phyloP scores from a whole-genome alignment of 92 coral and sea anemone species.

The Umimayanthus kanabou region DNA sequence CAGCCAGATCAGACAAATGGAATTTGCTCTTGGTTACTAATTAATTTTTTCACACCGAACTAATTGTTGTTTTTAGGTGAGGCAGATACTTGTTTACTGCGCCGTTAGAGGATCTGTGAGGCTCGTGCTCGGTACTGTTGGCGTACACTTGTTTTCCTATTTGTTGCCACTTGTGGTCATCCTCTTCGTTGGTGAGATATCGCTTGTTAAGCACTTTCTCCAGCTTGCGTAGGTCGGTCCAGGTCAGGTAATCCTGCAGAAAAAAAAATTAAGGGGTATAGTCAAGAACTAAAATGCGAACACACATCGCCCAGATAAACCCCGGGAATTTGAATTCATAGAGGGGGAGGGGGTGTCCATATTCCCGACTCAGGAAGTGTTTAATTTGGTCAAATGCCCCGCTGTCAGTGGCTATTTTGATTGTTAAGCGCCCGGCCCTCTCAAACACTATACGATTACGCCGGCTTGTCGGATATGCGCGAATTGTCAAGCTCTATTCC shows the following conservation, averaged over 20 bases:
- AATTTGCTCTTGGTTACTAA: not conserved
- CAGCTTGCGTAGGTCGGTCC: constrained; percentile 35
- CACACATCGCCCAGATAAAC: too few species aligned
- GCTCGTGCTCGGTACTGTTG: constrained; percentile 15
- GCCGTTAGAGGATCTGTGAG: constrained; percentile 2
- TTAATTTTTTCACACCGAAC: constrained; percentile 19
- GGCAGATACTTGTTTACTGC: constrained; percentile 25
- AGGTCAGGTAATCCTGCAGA: constrained; percentile 26
- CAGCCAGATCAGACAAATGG: not conserved
- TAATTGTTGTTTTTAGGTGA: constrained; percentile 37
- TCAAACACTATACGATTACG: too few species aligned
- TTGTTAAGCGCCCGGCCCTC: too few species aligned
- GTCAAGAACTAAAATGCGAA: too few species aligned
- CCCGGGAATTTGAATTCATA: too few species aligned
- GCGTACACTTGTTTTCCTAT: constrained; percentile 25
- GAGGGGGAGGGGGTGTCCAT: too few species aligned
- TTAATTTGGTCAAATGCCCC: too few species aligned
- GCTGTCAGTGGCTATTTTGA: too few species aligned
- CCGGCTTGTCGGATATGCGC: too few species aligned
- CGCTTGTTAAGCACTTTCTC: constrained; percentile 34
- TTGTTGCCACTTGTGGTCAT: constrained; percentile 38
- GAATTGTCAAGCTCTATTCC: too few species aligned
- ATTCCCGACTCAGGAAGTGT: too few species aligned
- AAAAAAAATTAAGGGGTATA: too few species aligned
- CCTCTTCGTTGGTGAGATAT: constrained; percentile 41